Evolutionary conservation across 2,113 vertebrate species (phyloP), one percentile per base, ranked within the genome.

Genomic region (Chaetodon auriga): DNA sequence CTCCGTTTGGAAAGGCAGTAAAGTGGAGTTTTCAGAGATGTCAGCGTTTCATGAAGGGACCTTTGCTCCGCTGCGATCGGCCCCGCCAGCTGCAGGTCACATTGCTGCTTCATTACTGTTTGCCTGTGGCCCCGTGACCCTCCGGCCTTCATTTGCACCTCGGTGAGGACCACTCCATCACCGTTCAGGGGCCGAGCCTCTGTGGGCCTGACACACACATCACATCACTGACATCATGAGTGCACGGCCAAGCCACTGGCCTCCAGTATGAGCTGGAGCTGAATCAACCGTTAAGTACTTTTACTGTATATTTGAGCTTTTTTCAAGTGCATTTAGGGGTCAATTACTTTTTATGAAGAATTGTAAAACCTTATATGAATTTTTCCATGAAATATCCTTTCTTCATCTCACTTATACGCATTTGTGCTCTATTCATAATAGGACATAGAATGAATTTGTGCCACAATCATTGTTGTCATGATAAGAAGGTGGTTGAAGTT

Each of bases 141-240:
- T 14, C 57, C 80, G 73, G 81, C 79, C 81, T 95, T 96, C 93
- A 96, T 96, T 95, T 95, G 75, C 94, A 93, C 94, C 91, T 89
- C 2, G 57, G 94, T 95, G 95, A 92, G 86, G 92, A 95, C 83
- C 89, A 81, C 84, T 95, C 93, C 92, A 94, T 95, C 94, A 95
- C 89, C 66, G 83, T 12, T 68, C 53, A 11, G 77, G 61, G 85
- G 70, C 78, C 38, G 19, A 73, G 46, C 45, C 84, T 83, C 77
- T 49, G n/a, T 70, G 74, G 60, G 19, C n/a, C 89, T 66, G 68
- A 82, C 82, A 91, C 82, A 84, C 70, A 35, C 80, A 92, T 74
- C 77, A 72, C 87, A 89, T 78, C 84, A 41, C 81, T 90, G 87
- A 92, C 82, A 81, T 89, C 83, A 91, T 21, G 75, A 55, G 55